A percentile compares a stretch with the other conserved stretches of the same genome.
phyloP scores from a whole-genome alignment of 2,888 invertebrate species.

The Rotaria socialis region DNA sequence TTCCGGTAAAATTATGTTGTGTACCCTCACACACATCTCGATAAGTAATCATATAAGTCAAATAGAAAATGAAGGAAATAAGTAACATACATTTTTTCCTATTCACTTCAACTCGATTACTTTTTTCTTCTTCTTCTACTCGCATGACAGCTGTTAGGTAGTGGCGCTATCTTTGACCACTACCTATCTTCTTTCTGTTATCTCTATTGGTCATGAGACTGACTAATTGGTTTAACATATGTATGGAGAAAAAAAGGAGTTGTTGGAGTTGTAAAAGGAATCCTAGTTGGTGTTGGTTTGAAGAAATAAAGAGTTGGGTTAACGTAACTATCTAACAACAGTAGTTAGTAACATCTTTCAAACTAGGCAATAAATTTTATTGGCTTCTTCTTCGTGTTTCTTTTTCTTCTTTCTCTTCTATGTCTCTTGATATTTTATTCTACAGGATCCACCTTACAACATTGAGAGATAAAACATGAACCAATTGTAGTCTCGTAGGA shows the following conservation, averaged over 20 bases:
- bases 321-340: too few relatives aligned
- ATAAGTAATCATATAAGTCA: constrained; percentile 4
- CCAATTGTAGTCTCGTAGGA: not conserved
- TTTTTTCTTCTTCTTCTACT: not conserved
- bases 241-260: too few relatives aligned
- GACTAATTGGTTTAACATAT: too few relatives aligned
- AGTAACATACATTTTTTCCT: not conserved
- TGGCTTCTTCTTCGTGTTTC: not conserved
- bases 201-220: too few relatives aligned
- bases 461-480: constrained; percentile 19
- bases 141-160: too few relatives aligned
- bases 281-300: too few relatives aligned
- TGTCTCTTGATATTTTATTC: not conserved
- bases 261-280: too few relatives aligned
- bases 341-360: not conserved
- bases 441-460: not conserved
- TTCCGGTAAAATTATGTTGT: constrained; percentile 19
- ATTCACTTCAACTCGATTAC: not conserved
- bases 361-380: not conserved
- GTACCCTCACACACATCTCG: not conserved
- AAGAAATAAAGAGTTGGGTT: too few relatives aligned
- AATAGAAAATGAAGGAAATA: not conserved
- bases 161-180: too few relatives aligned
- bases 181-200: too few relatives aligned
- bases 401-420: not conserved